Conservation (phyloP, 2,113 vertebrate genomes). For the Charadrius vociferus region DNA sequence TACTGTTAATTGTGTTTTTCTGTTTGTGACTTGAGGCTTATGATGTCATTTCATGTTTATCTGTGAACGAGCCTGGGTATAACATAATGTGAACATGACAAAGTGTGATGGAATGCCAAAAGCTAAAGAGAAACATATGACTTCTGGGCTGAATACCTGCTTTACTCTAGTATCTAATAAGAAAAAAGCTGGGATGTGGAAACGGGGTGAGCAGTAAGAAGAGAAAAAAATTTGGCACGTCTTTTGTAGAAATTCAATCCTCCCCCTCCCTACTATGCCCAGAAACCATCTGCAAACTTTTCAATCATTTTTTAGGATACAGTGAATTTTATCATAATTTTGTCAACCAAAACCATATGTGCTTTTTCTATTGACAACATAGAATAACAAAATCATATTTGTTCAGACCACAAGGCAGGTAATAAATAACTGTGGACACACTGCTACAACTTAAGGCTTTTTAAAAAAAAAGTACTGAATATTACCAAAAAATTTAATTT, state of each 20-base stretch:
- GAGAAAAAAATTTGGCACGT: conserved; percentile 71
- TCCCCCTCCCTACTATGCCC: conserved; percentile 40
- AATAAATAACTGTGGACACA: conserved; percentile 77
- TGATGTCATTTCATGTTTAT: conserved; percentile 57
- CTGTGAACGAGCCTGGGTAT: conserved; percentile 14
- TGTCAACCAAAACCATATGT: conserved; percentile 82
- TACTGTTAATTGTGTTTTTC: background rate
- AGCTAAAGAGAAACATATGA: conserved; percentile 77
- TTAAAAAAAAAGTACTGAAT: conserved; percentile 55
- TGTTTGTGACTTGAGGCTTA: conserved; percentile 57
- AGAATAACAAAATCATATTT: conserved; percentile 80
- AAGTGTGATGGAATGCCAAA: conserved; percentile 64
- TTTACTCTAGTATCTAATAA: conserved; percentile 67
- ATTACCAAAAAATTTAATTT: conserved; percentile 75
- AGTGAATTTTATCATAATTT: conserved; percentile 84
- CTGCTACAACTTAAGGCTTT: conserved; percentile 39
- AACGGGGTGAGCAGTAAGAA: conserved; percentile 69
- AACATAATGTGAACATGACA: conserved; percentile 52
- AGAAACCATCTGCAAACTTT: conserved; percentile 79
- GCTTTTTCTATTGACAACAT: conserved; percentile 74
- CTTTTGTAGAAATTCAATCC: conserved; percentile 77
- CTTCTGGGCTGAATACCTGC: conserved; percentile 48
- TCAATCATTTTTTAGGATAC: conserved; percentile 80
- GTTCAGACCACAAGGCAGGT: conserved; percentile 77
- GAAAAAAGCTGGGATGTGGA: conserved; percentile 57